Evolutionary conservation across 1,140 invertebrate genomes (phyloP), one percentile per base, ranked within the genome.

Genomic region (Chironomus striatipennis): DNA sequence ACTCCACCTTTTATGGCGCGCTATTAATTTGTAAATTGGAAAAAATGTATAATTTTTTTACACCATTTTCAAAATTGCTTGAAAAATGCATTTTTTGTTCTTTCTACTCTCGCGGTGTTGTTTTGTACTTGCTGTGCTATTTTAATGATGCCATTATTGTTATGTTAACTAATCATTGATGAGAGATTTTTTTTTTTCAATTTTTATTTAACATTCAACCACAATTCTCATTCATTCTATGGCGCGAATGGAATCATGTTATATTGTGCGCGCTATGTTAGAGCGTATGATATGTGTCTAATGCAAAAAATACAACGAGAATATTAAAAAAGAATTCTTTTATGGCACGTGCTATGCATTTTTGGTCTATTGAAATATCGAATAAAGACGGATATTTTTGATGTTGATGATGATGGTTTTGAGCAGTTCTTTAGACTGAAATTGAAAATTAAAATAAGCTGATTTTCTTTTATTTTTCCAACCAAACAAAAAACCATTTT

Each of bases 1-100:
- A 70, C 65, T 70, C 65, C 65, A 70, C 65, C 65, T 70, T 70
- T 70, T 70, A 70, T 70, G 65, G 65, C 65, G 47, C 47, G 47
- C 47, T 57, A 57, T 57, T 57, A 57, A 57, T 57, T 57, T 57
- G 47, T 57, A 57, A 57, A 57, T 57, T 57, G 47, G 47, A 57
- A 57, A 57, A 57, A 57, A 57, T 57, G n/a, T 34, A 34, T 34
- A 34, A 34, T 34, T 15, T 57, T 57, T 57, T 57, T 57, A 57
- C 47, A 57, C 47, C 47, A 57, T 57, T 57, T 57, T 57, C 12
- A 57, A 57, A 57, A 57, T 57, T 34, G 24, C 24, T 34, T 34
- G 24, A 34, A 57, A 12, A 57, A 15, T 57, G 47, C 47, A 57
- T 57, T 57, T 12, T 34, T 34, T 34, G 5, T 34, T 34, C 24